phyloP scores from a whole-genome alignment of 2,797 vertebrate genomes.

The Micrastur ruficollis region DNA sequence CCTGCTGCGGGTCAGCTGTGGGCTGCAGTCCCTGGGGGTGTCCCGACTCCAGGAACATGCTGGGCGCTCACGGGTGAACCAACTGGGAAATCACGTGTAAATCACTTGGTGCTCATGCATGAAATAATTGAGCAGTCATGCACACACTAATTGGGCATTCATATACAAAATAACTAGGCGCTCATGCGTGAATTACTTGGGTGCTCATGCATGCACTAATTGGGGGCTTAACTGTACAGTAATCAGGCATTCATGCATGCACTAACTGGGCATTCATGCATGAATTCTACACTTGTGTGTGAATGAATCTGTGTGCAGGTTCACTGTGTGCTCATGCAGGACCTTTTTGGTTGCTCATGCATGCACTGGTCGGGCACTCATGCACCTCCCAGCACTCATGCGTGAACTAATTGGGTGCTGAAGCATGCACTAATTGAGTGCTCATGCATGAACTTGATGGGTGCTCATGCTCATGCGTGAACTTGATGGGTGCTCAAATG shows the following conservation, averaged over 20 bases:
- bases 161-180: neutral
- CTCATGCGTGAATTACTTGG: neutral
- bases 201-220: neutral
- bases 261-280: neutral
- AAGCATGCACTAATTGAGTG: neutral
- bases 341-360: rapidly evolving
- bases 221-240: neutral
- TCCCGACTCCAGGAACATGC: rapidly evolving
- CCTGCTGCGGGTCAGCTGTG: rapidly evolving
- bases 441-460: neutral
- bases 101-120: neutral
- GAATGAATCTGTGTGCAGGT: neutral
- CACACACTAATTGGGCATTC: neutral
- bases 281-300: neutral
- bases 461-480: neutral
- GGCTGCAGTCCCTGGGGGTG: neutral
- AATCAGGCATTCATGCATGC: neutral
- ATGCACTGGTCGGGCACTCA: rapidly evolving
- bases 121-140: neutral
- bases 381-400: neutral
- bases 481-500: neutral
- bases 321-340: neutral
- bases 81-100: neutral
- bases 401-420: neutral
- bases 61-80: neutral